A percentile compares a stretch with the other conserved stretches of the same genome.
Evolutionary conservation across 2,888 invertebrate species (phyloP).

Genomic region (Tetheella fluctuosa): DNA sequence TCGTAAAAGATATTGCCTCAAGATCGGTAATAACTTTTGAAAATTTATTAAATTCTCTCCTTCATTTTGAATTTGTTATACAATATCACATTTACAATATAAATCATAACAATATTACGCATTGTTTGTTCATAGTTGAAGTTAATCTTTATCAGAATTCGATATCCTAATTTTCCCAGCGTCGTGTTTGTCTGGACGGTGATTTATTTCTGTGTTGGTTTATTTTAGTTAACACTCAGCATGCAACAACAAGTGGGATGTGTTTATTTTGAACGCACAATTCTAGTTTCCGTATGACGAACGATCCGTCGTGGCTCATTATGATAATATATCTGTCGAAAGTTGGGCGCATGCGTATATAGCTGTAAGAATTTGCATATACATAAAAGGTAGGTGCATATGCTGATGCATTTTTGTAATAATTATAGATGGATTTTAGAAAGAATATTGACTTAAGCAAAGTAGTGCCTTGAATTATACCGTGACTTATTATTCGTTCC

Average conservation of each 20-base stretch:
- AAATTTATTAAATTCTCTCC: not conserved
- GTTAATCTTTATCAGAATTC: not conserved
- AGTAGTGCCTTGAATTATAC: too few relatives aligned
- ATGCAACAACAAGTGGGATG: conserved; percentile 19
- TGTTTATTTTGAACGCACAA: conserved; percentile 34
- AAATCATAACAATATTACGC: not conserved
- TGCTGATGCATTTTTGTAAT: not conserved
- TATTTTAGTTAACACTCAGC: conserved; percentile 27
- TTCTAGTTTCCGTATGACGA: conserved; percentile 36
- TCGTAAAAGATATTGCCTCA: too few relatives aligned
- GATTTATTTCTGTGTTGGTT: conserved; percentile 17
- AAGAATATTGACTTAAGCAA: too few relatives aligned
- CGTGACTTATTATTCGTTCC: too few relatives aligned
- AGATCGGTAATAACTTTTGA: too few relatives aligned
- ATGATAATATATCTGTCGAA: conserved; percentile 30
- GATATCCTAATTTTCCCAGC: not conserved
- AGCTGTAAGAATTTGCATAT: not conserved
- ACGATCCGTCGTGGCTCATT: conserved; percentile 22
- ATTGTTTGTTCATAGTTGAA: not conserved
- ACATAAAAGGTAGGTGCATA: not conserved
- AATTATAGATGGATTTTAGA: not conserved
- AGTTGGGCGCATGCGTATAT: not conserved
- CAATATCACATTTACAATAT: not conserved
- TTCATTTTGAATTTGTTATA: not conserved
- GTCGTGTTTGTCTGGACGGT: conserved; percentile 1